These are phyloP conservation scores for Eira barbara DNA, from an alignment of 2,113 vertebrate species.

Conservation along the genomic window DNA sequence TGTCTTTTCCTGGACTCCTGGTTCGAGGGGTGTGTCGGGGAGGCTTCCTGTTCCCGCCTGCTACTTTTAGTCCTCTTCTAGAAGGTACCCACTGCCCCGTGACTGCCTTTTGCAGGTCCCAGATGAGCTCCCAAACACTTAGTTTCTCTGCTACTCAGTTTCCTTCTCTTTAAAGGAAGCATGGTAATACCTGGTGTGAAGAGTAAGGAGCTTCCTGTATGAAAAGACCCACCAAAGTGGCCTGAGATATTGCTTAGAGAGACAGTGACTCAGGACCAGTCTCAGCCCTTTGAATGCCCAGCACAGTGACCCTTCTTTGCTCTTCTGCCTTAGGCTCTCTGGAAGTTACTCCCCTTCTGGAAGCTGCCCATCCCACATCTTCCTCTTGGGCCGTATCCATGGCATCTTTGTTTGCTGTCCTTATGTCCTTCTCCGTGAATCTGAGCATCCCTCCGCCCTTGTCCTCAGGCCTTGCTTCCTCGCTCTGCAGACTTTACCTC, in stretches of 20 bases:
- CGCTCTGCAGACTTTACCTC: not conserved
- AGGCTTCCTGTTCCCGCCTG: not conserved
- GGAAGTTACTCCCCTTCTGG: not conserved
- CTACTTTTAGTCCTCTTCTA: not conserved
- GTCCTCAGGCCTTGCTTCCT: not conserved
- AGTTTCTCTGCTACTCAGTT: not conserved
- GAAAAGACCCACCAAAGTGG: fast-evolving
- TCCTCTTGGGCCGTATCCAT: not conserved
- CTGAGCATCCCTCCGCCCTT: not conserved
- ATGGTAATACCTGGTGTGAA: not conserved
- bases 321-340: not conserved
- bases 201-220: not conserved
- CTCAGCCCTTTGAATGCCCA: not conserved
- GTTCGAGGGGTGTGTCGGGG: not conserved
- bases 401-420: not conserved
- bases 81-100: fast-evolving
- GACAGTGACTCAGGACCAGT: not conserved
- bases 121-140: not conserved
- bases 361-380: not conserved
- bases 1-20: not conserved
- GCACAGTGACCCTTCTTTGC: not conserved
- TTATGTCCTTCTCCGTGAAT: not conserved
- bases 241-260: not conserved
- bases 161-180: not conserved
- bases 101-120: not conserved